phyloP scores from a whole-genome alignment of 1,140 invertebrate species.

The Hylyphantes graminicola region DNA sequence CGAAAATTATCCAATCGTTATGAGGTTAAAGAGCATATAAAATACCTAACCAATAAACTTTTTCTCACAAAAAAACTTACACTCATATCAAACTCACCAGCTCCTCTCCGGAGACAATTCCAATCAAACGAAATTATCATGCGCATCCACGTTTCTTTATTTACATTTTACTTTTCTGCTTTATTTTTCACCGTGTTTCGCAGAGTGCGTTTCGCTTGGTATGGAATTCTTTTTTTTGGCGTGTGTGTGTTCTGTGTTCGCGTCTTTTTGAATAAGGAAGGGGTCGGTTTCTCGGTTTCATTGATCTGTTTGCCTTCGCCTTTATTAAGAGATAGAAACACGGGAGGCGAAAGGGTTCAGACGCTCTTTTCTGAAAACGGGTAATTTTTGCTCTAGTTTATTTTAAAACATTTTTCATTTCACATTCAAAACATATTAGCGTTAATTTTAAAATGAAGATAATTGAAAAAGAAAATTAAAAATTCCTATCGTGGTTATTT shows the following conservation, averaged over 20 bases:
- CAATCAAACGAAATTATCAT: conserved; percentile 56
- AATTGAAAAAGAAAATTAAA: no score
- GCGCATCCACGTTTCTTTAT: conserved; percentile 44
- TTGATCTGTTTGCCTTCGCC: conserved; percentile 49
- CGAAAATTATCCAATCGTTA: no score
- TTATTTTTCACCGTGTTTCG: background rate
- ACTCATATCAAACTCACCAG: no score
- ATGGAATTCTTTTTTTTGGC: conserved; percentile 2
- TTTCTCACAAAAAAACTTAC: no score
- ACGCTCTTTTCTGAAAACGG: no score
- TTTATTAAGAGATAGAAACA: conserved; percentile 33
- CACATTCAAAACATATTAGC: no score
- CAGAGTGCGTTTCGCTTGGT: background rate
- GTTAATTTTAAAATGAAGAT: no score
- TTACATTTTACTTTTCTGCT: conserved; percentile 7
- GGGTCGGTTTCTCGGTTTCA: conserved; percentile 12
- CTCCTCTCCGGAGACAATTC: conserved; percentile 38
- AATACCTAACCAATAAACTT: no score
- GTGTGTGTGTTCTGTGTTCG: conserved; percentile 1
- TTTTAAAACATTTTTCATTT: no score
- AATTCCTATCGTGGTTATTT: no score
- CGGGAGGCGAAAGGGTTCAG: background rate
- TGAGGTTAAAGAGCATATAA: no score
- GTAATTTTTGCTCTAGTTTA: no score
- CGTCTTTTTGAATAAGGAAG: background rate